phyloP scores from a whole-genome alignment of 2,797 vertebrate species.

The Poeciliopsis infans region DNA sequence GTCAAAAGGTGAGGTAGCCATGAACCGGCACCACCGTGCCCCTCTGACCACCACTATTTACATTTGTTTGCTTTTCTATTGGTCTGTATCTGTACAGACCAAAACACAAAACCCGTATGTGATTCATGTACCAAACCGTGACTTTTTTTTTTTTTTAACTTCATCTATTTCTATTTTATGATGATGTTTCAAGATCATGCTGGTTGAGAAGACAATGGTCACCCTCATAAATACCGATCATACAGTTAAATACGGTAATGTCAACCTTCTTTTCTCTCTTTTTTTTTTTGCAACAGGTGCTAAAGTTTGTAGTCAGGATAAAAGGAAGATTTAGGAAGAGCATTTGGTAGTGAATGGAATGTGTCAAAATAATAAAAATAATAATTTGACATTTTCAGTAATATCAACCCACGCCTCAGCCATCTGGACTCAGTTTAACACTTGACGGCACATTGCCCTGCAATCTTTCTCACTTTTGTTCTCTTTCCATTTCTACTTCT shows the following conservation, averaged over 20 bases:
- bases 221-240: not conserved
- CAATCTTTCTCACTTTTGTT: not conserved
- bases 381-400: not conserved
- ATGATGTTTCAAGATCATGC: too few species aligned
- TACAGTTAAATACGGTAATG: not conserved
- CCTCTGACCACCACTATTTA: not conserved
- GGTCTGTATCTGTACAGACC: not conserved
- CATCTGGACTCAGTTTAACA: not conserved
- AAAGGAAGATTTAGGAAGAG: not conserved
- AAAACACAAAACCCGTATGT: not conserved
- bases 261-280: not conserved
- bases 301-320: not conserved
- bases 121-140: not conserved
- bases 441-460: not conserved
- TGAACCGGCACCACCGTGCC: too few species aligned
- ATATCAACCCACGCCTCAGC: not conserved
- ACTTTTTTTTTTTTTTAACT: not conserved
- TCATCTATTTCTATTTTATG: not conserved
- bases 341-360: not conserved
- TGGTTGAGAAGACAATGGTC: not conserved
- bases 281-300: not conserved
- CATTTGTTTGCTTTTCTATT: not conserved
- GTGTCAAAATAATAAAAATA: not conserved
- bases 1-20: too few species aligned
- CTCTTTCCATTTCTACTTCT: not conserved